These are phyloP conservation scores for Aleadryas rufinucha DNA, from an alignment of 2,113 vertebrate genomes.

Conservation along the genomic window DNA sequence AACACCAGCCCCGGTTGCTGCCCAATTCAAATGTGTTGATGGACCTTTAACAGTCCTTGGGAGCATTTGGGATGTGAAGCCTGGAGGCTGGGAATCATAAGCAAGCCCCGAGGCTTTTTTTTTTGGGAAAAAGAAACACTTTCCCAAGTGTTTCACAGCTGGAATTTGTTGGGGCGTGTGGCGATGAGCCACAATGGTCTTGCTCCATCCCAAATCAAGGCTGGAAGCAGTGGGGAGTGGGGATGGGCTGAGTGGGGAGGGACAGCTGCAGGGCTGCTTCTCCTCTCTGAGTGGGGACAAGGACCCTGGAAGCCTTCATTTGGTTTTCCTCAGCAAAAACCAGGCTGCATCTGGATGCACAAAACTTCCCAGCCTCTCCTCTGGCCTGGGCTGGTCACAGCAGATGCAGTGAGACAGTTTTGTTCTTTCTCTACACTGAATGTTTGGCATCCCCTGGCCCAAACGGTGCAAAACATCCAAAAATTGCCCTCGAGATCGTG, in stretches of 20 bases:
- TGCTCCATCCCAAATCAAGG: neutral
- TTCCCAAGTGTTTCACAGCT: neutral
- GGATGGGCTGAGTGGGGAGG: neutral
- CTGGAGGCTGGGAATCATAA: neutral
- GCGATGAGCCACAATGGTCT: neutral
- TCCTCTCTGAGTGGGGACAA: neutral
- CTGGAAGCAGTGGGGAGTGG: neutral
- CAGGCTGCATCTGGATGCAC: neutral
- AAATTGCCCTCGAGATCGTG: neutral
- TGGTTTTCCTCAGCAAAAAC: neutral
- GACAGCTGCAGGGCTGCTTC: neutral
- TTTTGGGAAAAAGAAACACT: neutral
- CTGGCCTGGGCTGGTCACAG: neutral
- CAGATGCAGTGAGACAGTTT: neutral
- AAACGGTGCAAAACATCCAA: neutral
- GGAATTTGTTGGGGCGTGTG: neutral
- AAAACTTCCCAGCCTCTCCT: neutral
- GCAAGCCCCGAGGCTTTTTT: neutral
- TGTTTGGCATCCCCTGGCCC: neutral
- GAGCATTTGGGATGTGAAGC: neutral
- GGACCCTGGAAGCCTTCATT: rapidly evolving
- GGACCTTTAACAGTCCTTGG: neutral
- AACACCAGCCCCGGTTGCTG: neutral
- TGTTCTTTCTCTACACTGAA: neutral
- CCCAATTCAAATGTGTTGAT: neutral